A percentile compares a stretch with the other conserved stretches of the same genome.
phyloP scores from a whole-genome alignment of 2,797 vertebrate species.

The Nannoperca obscura region DNA sequence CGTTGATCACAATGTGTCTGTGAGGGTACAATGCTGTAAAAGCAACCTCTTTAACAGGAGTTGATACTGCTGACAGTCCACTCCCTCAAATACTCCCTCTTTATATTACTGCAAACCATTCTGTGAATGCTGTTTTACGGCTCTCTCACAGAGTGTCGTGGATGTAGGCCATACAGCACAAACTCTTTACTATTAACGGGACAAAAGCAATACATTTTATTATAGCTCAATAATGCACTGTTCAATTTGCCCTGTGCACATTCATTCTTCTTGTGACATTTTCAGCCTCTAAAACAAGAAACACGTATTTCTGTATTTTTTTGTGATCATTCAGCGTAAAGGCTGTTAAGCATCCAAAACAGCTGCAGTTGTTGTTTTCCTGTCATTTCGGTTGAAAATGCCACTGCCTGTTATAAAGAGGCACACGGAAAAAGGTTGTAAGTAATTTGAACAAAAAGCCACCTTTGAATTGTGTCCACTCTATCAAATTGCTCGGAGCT shows the following conservation, averaged over 20 bases:
- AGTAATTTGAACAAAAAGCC: slow-evolving; percentile 27
- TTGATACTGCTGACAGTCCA: background rate
- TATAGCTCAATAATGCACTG: slow-evolving; percentile 4
- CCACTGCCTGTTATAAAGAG: slow-evolving; percentile 17
- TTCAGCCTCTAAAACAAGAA: slow-evolving; percentile 26
- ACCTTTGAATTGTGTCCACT: slow-evolving; percentile 1
- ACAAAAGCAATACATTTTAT: slow-evolving; percentile 8
- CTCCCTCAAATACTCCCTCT: slow-evolving; percentile 5
- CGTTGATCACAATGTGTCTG: background rate
- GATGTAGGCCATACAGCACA: background rate
- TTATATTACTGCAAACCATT: slow-evolving; percentile 7
- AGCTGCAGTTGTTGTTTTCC: slow-evolving; percentile 21
- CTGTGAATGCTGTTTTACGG: slow-evolving; percentile 13
- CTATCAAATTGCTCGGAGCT: slow-evolving; percentile 24
- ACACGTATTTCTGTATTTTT: slow-evolving; percentile 15
- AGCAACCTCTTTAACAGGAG: slow-evolving; percentile 11
- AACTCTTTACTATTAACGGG: slow-evolving; percentile 14
- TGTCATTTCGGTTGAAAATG: slow-evolving; percentile 50
- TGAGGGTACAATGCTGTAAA: slow-evolving; percentile 7
- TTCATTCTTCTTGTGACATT: slow-evolving; percentile 30
- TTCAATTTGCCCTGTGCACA: slow-evolving; percentile 25
- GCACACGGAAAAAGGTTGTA: background rate
- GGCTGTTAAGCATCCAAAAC: slow-evolving; percentile 31
- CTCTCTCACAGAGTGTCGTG: background rate
- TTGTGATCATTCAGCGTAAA: slow-evolving; percentile 11